Conservation (phyloP, 2,797 vertebrate species). For the Merluccius polli region DNA sequence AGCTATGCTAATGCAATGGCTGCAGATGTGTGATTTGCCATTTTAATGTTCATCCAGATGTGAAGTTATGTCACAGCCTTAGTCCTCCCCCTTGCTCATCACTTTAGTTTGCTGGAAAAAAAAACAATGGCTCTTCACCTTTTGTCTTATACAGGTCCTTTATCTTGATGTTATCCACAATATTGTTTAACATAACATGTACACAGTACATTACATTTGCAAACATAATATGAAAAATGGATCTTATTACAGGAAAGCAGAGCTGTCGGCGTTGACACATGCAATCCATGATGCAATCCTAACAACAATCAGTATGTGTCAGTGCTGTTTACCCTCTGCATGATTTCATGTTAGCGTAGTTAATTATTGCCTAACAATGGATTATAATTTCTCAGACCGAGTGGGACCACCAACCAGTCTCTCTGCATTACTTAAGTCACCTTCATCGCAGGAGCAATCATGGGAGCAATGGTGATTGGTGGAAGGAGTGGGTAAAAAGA, state of each 20-base stretch:
- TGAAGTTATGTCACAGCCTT: not conserved
- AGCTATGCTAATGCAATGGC: not conserved
- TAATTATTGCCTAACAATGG: slow-evolving; percentile 21
- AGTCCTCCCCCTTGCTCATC: not conserved
- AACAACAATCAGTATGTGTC: not conserved
- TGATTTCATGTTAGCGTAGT: not conserved
- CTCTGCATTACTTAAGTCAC: slow-evolving; percentile 27
- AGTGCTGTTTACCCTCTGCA: not conserved
- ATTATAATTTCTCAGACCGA: slow-evolving; percentile 38
- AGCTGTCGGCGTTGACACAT: not conserved
- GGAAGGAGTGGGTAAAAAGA: slow-evolving; percentile 10
- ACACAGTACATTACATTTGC: not conserved
- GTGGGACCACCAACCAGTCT: slow-evolving; percentile 25
- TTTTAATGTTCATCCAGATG: not conserved
- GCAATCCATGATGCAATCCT: not conserved
- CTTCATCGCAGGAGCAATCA: slow-evolving; percentile 37
- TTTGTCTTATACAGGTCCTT: no score
- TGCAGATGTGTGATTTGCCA: not conserved
- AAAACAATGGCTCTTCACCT: no score
- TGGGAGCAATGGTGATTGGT: slow-evolving; percentile 9
- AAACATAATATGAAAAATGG: not conserved
- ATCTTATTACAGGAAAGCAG: not conserved
- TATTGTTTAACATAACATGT: not conserved
- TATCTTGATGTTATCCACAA: no score
- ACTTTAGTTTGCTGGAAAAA: not conserved